Base-by-base conservation (phyloP, 1,140 invertebrate species). In the Sinonovacula constricta region DNA sequence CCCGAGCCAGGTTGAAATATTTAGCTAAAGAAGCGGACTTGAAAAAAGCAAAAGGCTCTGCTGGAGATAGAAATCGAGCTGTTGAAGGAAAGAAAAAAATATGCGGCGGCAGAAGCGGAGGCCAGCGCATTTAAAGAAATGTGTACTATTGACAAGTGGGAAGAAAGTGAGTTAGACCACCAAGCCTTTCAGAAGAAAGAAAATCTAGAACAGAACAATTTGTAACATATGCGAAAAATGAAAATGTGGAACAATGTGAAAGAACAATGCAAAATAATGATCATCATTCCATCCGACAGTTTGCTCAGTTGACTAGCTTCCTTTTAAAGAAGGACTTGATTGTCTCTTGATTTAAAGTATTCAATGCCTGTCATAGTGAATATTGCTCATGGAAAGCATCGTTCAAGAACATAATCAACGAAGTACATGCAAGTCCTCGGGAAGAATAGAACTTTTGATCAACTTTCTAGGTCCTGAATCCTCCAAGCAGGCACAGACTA, bases 361-460 rank as follows among this genome's bases (percentile, higher is more conserved):
- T 69, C 33, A 69, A 69, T 39, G 67, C 7, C 56, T 12, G 14
- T 34, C 22, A 1, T 24, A 45, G 56, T 12, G 28, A 24, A 31
- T 69, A 56, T 34, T 3, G 18, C 14, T 22, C 22, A 24, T 69
- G 67, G 45, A 69, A 69, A 33, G 18, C 39, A 56, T 26, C 45
- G n/a, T 69, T 69, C 30, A 28, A 28, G 14, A 56, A 30, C 33
- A 34, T 69, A 57, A 45, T 69, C 24, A 28, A 24, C 18, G 67
- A 69, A 34, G 2, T 69, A 22, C n/a, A 24, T 22, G 67, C 56
- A 24, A 10, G 62, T n/a, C 2, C 0, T 22, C 4, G 3, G 28
- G 74, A 76, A 45, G 36, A 76, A n/a, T 76, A n/a, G 72, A 76
- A 24, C 28, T 76, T 15, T 45, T 76, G 5, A 36, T 69, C 12